Evolutionary conservation across 2,888 invertebrate genomes (phyloP).

Genomic region (Leptothorax acervorum): DNA sequence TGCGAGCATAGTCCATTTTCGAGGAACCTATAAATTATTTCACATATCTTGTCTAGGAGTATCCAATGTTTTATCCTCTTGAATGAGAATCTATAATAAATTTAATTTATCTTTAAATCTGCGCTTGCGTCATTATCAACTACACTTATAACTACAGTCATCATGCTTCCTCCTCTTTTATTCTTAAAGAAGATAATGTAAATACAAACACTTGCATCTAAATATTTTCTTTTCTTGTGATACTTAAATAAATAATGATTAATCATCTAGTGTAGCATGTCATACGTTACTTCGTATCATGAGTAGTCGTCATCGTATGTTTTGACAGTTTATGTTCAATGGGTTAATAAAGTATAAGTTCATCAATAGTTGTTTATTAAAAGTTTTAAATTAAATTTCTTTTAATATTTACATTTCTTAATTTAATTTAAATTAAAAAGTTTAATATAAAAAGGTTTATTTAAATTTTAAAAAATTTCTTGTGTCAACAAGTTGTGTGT

Average conservation of each 20-base stretch:
- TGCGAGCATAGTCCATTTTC: slow-evolving; percentile 76
- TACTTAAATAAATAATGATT: background rate
- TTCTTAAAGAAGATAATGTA: background rate
- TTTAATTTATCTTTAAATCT: background rate
- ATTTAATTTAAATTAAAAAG: background rate
- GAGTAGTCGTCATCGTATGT: background rate
- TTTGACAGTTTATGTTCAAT: slow-evolving; percentile 5
- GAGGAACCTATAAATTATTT: background rate
- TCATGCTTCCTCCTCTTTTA: background rate
- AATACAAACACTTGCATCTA: background rate
- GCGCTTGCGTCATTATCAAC: background rate
- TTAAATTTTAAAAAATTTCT: background rate
- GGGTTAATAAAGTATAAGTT: background rate
- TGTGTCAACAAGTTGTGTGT: no score
- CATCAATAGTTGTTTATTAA: background rate
- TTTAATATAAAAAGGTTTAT: background rate
- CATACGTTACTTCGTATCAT: background rate
- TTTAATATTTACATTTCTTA: background rate
- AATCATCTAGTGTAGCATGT: background rate
- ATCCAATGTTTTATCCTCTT: background rate
- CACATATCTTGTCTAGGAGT: background rate
- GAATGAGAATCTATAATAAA: background rate
- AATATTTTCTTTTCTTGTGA: background rate
- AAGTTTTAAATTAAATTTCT: background rate
- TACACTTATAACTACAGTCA: no score